These are phyloP conservation scores for Sarcophaga caerulescens DNA, from an alignment of 2,888 invertebrate species.

Conservation along the genomic window DNA sequence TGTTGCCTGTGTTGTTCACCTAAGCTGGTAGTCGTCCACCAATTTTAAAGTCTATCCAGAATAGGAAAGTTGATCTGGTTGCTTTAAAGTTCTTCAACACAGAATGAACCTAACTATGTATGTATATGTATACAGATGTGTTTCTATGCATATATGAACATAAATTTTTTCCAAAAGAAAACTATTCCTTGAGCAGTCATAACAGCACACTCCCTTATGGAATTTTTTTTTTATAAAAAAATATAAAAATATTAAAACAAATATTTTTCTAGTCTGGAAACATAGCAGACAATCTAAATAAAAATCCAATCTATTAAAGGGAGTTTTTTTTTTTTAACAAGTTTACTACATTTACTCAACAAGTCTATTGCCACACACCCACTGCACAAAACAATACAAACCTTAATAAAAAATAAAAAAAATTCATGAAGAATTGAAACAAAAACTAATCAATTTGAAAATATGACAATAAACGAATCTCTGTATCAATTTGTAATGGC, in stretches of 20 bases:
- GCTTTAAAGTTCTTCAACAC: no score
- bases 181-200: no score
- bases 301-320: neutral
- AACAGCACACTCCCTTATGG: no score
- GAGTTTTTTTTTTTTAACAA: neutral
- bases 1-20: no score
- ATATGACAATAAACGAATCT: slow-evolving; percentile 52
- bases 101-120: no score
- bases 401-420: neutral
- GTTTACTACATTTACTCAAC: neutral
- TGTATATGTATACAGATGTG: no score
- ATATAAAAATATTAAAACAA: neutral
- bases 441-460: slow-evolving; percentile 50
- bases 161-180: no score
- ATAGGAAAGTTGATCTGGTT: no score
- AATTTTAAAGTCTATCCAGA: no score
- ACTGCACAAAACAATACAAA: slow-evolving; percentile 10
- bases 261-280: neutral
- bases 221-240: neutral
- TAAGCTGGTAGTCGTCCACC: no score
- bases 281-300: neutral
- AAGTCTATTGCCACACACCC: neutral
- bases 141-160: no score
- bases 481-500: slow-evolving; percentile 39
- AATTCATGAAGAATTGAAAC: neutral